These are phyloP conservation scores for Melanerpes aurifrons DNA, from an alignment of 2,113 vertebrate species.

Conservation along the genomic window DNA sequence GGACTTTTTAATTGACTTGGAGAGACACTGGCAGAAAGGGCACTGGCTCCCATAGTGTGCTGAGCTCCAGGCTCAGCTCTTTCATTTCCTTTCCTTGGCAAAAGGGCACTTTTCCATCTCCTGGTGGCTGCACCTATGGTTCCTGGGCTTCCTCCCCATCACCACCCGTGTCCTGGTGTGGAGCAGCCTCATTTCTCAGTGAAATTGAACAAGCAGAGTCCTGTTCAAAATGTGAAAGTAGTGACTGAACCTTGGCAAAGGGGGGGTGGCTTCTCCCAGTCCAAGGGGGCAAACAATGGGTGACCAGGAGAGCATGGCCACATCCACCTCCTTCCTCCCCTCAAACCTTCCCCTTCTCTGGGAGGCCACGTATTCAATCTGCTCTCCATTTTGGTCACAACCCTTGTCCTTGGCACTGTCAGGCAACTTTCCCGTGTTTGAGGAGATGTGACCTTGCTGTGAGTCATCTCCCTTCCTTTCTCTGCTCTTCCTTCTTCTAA, in stretches of 20 bases:
- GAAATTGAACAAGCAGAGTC: background rate
- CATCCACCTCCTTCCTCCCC: background rate
- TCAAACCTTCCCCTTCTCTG: background rate
- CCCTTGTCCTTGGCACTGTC: conserved; percentile 7
- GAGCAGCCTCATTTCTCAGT: background rate
- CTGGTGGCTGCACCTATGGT: background rate
- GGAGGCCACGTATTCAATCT: background rate
- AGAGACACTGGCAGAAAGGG: conserved; percentile 56
- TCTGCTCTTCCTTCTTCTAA: conserved; percentile 23
- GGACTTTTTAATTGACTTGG: conserved; percentile 64
- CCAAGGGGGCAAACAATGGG: background rate
- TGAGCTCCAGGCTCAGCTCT: background rate
- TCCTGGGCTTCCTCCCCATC: background rate
- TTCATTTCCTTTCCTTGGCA: conserved; percentile 17
- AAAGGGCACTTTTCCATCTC: conserved; percentile 4
- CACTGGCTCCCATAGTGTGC: background rate
- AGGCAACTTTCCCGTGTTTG: background rate
- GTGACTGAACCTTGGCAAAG: background rate
- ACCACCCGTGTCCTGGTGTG: background rate
- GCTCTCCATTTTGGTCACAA: background rate
- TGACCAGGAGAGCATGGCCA: accelerated
- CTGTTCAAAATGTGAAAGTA: background rate
- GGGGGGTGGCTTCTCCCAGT: background rate
- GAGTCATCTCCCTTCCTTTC: conserved; percentile 56
- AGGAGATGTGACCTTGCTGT: background rate